phyloP scores from a whole-genome alignment of 2,113 vertebrate species.

The Chrysemys picta region DNA sequence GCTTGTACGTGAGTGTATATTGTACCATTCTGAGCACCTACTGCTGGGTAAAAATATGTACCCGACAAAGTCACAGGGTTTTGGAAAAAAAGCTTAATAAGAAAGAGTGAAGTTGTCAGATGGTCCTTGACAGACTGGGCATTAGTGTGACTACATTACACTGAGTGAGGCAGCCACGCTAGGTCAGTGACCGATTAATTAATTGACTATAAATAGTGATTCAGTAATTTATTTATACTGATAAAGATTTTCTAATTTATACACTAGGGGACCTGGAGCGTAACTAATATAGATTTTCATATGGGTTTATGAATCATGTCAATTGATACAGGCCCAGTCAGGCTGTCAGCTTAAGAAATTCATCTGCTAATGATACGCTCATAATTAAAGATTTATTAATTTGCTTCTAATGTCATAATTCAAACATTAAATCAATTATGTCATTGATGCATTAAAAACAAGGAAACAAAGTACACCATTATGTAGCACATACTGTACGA shows the following conservation, averaged over 20 bases:
- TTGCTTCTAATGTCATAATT: constrained; percentile 33
- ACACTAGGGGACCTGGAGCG: constrained; percentile 33
- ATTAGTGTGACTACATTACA: neutral
- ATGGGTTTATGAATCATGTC: constrained; percentile 44
- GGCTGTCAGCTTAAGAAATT: constrained; percentile 54
- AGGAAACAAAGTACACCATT: neutral
- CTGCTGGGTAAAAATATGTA: neutral
- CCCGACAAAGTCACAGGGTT: neutral
- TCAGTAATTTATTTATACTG: constrained; percentile 57
- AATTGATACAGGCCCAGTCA: constrained; percentile 33
- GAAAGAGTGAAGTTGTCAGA: neutral
- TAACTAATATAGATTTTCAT: constrained; percentile 51
- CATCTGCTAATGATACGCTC: constrained; percentile 3
- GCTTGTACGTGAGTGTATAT: neutral
- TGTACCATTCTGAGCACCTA: neutral
- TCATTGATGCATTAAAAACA: neutral
- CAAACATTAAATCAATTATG: constrained; percentile 37
- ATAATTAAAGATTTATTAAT: constrained; percentile 60
- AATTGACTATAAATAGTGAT: constrained; percentile 42
- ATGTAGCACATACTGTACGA: neutral
- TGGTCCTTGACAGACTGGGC: neutral
- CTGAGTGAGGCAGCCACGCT: neutral
- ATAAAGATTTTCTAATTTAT: constrained; percentile 31
- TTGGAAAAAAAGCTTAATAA: neutral
- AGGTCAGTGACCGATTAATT: constrained; percentile 48